Conservation (phyloP, 1,140 invertebrate species). For the Calephelis virginiensis region DNA sequence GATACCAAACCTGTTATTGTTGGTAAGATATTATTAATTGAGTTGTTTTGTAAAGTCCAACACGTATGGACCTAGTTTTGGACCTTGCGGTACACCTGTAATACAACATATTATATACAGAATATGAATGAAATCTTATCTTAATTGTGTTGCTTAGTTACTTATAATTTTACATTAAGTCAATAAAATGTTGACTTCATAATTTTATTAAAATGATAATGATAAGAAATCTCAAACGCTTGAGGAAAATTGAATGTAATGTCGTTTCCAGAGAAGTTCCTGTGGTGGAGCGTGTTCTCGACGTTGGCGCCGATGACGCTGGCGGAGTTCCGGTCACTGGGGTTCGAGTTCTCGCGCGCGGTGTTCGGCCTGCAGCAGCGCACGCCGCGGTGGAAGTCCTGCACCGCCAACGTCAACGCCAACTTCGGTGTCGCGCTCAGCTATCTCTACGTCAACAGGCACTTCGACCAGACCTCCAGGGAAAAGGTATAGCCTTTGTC, state of each 20-base stretch:
- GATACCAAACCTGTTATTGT: slow-evolving; percentile 76
- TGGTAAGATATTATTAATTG: slow-evolving; percentile 62
- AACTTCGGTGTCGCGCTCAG: slow-evolving; percentile 89
- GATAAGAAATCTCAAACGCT: too few relatives aligned
- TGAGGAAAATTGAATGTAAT: background rate
- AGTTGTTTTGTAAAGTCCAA: background rate
- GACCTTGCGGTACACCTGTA: too few relatives aligned
- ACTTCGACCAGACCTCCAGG: slow-evolving; percentile 84
- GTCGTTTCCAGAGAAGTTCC: slow-evolving; percentile 77
- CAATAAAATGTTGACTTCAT: too few relatives aligned
- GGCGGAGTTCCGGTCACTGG: slow-evolving; percentile 79
- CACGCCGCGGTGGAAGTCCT: slow-evolving; percentile 85
- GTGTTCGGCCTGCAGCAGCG: slow-evolving; percentile 82
- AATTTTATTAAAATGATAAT: too few relatives aligned
- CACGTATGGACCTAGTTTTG: too few relatives aligned
- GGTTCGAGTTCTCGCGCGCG: slow-evolving; percentile 81
- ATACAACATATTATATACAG: too few relatives aligned
- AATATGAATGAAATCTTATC: too few relatives aligned
- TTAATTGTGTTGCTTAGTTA: too few relatives aligned
- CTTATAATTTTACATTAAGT: too few relatives aligned
- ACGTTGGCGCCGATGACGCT: slow-evolving; percentile 82
- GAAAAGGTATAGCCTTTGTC: slow-evolving; percentile 79
- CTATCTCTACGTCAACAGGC: slow-evolving; percentile 85
- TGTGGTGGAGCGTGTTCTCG: slow-evolving; percentile 84
- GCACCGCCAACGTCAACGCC: slow-evolving; percentile 86